Evolutionary conservation across 2,888 invertebrate species (phyloP), one percentile per base, ranked within the genome.

Genomic region (Cataglyphis rosenhaueri): DNA sequence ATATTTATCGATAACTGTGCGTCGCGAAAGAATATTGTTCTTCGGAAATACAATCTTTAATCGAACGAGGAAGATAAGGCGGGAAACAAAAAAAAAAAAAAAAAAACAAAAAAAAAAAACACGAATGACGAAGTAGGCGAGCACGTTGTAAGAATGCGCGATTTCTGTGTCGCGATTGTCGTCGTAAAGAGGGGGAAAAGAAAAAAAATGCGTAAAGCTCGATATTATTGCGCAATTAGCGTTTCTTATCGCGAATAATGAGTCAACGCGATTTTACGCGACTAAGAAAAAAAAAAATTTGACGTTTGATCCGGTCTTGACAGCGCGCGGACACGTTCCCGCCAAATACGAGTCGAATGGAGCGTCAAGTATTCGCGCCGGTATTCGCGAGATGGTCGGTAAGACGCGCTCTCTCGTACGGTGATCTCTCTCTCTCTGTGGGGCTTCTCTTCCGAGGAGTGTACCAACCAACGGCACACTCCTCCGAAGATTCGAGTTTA

Each of bases 31-130:
- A 52, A 87, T 84, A 88, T 88, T 88, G 91, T 92, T 92, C 90
- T 92, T 92, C 92, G 92, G 92, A n/a, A n/a, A 93, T 93, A 92
- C 92, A 93, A 93, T 91, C 93, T 93, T 92, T 88, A 87, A 91
- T 86, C 86, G 85, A 83, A 75, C 44, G 79, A 86, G 71, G 21
- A 81, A 73, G 55, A 18, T 70, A 32, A 83, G 65, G 21, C 41
- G 48, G 18, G 55, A 57, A 70, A 41, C 48, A 25, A 35, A 6
- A 25, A 25, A 1, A 25, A 1, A 1, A 25, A 25, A 25, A 25
- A 25, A 29, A 29, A 29, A 29, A 25, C 0, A 25, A 2, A 29
- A 29, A 29, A 29, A 29, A 62, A 57, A 21, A 18, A 57, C 68
- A 68, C 76, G 68, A 66, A 76, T 38, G 66, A 75, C 66, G n/a